phyloP scores from a whole-genome alignment of 1,140 invertebrate genomes.

The Drusus annulatus region DNA sequence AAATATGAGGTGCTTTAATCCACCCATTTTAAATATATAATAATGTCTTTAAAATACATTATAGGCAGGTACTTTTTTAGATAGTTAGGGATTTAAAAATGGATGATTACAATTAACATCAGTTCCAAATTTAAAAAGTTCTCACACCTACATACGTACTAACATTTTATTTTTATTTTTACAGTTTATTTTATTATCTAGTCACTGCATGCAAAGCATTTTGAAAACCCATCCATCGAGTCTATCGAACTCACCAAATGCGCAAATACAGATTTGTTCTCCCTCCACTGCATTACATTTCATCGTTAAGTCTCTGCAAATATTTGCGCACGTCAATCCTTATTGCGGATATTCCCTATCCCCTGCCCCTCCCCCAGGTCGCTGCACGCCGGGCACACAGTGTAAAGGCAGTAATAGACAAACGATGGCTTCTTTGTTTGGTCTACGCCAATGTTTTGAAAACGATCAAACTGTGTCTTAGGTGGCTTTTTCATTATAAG shows the following conservation, averaged over 20 bases:
- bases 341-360: slow-evolving; percentile 34
- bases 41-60: too few species aligned
- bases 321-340: slow-evolving; percentile 52
- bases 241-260: neutral
- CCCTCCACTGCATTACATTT: slow-evolving; percentile 44
- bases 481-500: too few species aligned
- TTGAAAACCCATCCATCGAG: neutral
- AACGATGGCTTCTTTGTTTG: neutral
- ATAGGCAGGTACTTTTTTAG: too few species aligned
- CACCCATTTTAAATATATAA: too few species aligned
- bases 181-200: neutral
- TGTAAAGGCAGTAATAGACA: neutral
- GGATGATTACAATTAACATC: too few species aligned
- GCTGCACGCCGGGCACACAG: slow-evolving; percentile 22
- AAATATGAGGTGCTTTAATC: too few species aligned
- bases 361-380: neutral
- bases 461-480: neutral
- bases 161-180: too few species aligned
- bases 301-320: slow-evolving; percentile 57
- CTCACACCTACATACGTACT: too few species aligned
- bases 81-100: too few species aligned
- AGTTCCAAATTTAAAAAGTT: too few species aligned
- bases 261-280: slow-evolving; percentile 5
- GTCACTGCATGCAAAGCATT: neutral
- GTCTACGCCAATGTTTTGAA: neutral